phyloP scores from a whole-genome alignment of 2,113 vertebrate species.

The Geococcyx californianus region DNA sequence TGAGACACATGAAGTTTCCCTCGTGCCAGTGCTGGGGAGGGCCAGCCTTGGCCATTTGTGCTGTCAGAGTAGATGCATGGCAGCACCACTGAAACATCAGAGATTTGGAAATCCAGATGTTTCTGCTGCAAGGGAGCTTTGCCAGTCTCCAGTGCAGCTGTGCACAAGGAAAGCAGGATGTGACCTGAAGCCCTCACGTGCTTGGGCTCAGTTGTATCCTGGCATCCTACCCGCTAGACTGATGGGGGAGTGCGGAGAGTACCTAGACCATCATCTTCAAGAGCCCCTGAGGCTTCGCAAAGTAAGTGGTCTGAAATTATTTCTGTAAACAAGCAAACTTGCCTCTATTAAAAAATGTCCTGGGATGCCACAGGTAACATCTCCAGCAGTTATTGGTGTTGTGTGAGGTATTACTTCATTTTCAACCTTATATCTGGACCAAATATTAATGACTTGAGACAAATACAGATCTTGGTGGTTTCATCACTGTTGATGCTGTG shows the following conservation, averaged over 20 bases:
- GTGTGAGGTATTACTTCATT: background rate
- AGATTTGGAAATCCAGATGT: background rate
- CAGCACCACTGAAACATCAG: too few relatives aligned
- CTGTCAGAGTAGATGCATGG: background rate
- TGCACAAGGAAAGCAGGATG: background rate
- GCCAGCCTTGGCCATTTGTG: too few relatives aligned
- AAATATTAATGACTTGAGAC: background rate
- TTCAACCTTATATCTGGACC: background rate
- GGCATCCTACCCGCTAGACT: background rate
- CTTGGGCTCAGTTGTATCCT: rapidly evolving
- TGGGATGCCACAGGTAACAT: background rate
- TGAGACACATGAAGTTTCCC: background rate
- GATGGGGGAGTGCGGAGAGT: background rate
- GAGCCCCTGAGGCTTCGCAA: background rate
- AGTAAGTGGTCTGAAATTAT: background rate
- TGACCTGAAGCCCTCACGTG: background rate
- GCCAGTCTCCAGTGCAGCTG: background rate
- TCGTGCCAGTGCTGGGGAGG: too few relatives aligned
- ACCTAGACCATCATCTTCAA: background rate
- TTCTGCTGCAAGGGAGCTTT: background rate
- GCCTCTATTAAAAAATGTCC: background rate
- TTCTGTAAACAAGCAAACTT: background rate
- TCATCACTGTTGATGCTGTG: rapidly evolving
- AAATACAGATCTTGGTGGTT: background rate
- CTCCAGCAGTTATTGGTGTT: background rate